Conservation (phyloP, 2,797 vertebrate genomes). For the Luscinia luscinia region DNA sequence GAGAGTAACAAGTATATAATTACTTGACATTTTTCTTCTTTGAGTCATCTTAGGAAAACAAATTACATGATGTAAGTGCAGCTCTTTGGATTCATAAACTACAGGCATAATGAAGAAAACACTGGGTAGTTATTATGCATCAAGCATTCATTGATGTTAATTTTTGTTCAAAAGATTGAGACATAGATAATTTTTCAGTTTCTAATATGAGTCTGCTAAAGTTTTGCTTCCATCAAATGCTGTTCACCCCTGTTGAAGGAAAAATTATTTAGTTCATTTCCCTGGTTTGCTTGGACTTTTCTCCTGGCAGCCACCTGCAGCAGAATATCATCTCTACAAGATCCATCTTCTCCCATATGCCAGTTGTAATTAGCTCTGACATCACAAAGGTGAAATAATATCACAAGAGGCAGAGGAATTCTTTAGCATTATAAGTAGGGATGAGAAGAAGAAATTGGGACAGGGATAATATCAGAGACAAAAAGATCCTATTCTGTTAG, state of each 20-base stretch:
- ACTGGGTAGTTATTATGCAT: constrained; percentile 40
- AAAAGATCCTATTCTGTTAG: neutral
- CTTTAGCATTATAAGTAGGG: neutral
- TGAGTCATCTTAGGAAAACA: constrained; percentile 66
- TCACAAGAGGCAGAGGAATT: neutral
- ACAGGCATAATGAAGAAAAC: constrained; percentile 68
- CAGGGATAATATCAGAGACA: neutral
- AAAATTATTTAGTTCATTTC: neutral
- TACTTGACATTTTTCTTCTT: constrained; percentile 75
- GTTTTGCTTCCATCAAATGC: neutral
- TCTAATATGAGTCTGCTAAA: constrained; percentile 16
- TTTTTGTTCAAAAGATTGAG: constrained; percentile 60
- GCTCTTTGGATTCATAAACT: constrained; percentile 66
- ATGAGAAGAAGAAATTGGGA: neutral
- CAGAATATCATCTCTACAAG: neutral
- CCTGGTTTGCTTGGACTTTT: neutral
- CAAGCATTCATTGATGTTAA: constrained; percentile 31
- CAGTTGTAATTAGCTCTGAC: neutral
- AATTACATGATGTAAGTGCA: constrained; percentile 57
- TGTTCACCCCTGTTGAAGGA: neutral
- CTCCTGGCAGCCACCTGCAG: neutral
- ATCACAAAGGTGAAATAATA: neutral
- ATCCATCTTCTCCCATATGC: neutral
- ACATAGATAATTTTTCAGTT: neutral
- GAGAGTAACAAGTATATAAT: constrained; percentile 73